Evolutionary conservation across 1,140 invertebrate species (phyloP).

Genomic region (Globodera ellingtonae): DNA sequence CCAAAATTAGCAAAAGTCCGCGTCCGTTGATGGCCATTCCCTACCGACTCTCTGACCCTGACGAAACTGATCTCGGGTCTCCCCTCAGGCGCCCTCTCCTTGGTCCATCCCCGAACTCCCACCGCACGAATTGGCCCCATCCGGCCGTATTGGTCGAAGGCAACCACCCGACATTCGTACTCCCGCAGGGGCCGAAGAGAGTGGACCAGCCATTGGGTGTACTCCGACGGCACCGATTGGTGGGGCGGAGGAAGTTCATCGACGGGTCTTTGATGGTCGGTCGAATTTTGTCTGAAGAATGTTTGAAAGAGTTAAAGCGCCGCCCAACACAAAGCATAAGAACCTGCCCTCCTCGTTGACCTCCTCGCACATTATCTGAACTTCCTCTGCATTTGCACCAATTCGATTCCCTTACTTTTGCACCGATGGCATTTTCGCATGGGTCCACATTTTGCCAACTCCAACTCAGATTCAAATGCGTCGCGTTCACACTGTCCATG

Average conservation of each 20-base stretch:
- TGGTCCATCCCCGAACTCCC: constrained; percentile 22
- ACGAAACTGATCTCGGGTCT: constrained; percentile 35
- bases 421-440: constrained; percentile 50
- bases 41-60: constrained; percentile 7
- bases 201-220: constrained; percentile 43
- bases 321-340: no score
- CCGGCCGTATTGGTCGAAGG: constrained; percentile 53
- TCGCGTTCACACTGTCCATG: constrained; percentile 41
- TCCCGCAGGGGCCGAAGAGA: constrained; percentile 31
- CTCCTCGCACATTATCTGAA: constrained; percentile 6
- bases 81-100: constrained; percentile 38
- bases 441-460: constrained; percentile 42
- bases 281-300: constrained; percentile 26
- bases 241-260: constrained; percentile 12
- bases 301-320: background rate
- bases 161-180: constrained; percentile 36
- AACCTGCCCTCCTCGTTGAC: background rate
- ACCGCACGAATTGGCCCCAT: constrained; percentile 27
- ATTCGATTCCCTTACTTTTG: constrained; percentile 24
- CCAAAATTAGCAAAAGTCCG: background rate
- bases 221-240: constrained; percentile 44
- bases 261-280: background rate
- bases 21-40: background rate
- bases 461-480: constrained; percentile 53
- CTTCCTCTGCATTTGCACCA: background rate